Evolutionary conservation across 2,888 invertebrate genomes (phyloP).

Genomic region (Torymus auratus): DNA sequence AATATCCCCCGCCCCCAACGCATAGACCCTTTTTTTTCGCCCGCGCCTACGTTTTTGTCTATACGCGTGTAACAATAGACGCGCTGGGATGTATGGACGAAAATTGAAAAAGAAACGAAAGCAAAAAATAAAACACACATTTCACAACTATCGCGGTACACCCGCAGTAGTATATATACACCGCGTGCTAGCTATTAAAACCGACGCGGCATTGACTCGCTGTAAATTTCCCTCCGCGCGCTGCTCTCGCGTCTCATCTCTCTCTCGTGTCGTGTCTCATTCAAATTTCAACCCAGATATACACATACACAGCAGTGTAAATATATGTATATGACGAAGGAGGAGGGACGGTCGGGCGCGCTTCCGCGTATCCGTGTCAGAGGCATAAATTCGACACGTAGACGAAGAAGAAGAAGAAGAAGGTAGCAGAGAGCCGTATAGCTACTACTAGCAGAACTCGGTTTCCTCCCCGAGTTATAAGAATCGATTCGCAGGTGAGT

Average conservation of each 20-base stretch:
- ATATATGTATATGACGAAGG: background rate
- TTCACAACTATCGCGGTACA: too few relatives aligned
- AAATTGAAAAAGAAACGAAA: too few relatives aligned
- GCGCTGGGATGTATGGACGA: too few relatives aligned
- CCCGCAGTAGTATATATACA: too few relatives aligned
- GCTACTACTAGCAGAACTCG: background rate
- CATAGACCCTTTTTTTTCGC: too few relatives aligned
- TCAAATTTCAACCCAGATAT: constrained; percentile 55
- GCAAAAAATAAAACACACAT: too few relatives aligned
- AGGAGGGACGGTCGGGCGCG: constrained; percentile 23
- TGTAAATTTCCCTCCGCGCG: too few relatives aligned
- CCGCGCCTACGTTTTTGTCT: too few relatives aligned
- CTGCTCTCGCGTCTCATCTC: background rate
- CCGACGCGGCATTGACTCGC: too few relatives aligned
- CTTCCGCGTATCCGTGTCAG: constrained; percentile 43
- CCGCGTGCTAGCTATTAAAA: too few relatives aligned
- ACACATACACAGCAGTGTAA: background rate
- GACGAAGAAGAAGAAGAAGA: background rate
- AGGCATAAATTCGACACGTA: constrained; percentile 44
- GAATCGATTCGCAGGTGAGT: constrained; percentile 36
- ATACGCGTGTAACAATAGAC: too few relatives aligned
- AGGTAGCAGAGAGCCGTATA: background rate
- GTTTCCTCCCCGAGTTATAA: background rate
- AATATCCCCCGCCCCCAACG: too few relatives aligned
- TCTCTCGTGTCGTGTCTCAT: constrained; percentile 22